These are phyloP conservation scores for Drosophila pegasa DNA, from an alignment of 2,888 invertebrate species.

Conservation along the genomic window DNA sequence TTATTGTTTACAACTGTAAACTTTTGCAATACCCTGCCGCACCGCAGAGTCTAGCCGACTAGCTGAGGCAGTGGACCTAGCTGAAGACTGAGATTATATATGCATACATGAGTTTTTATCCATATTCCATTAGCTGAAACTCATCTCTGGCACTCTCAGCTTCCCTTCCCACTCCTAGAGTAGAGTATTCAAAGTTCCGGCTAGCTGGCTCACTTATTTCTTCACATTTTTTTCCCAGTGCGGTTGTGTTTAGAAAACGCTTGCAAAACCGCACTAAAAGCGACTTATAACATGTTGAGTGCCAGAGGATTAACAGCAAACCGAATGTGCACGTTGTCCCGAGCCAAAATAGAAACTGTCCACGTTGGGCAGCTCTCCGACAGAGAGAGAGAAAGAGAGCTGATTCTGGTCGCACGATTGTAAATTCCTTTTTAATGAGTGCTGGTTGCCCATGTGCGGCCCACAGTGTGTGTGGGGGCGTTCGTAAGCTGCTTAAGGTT, in stretches of 20 bases:
- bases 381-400: conserved; percentile 13
- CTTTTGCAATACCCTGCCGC: conserved; percentile 56
- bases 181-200: conserved; percentile 27
- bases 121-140: not conserved
- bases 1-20: conserved; percentile 80
- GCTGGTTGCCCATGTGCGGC: conserved; percentile 53
- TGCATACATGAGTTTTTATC: not conserved
- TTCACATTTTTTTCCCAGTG: conserved; percentile 21
- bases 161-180: rapidly evolving
- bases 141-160: not conserved
- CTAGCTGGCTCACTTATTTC: not conserved
- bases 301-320: conserved; percentile 76
- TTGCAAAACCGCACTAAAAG: conserved; percentile 80
- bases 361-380: conserved; percentile 17
- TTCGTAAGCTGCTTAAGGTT: conserved; percentile 81
- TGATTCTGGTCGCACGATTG: conserved; percentile 41
- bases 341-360: conserved; percentile 51
- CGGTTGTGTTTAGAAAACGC: conserved; percentile 68
- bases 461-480: conserved; percentile 26
- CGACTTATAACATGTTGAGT: conserved; percentile 82
- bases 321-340: conserved; percentile 44
- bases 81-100: not conserved
- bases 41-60: not conserved
- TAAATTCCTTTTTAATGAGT: conserved; percentile 81
- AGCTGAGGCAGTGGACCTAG: not conserved